These are phyloP conservation scores for Zapornia atra DNA, from an alignment of 2,113 vertebrate genomes.

Conservation along the genomic window DNA sequence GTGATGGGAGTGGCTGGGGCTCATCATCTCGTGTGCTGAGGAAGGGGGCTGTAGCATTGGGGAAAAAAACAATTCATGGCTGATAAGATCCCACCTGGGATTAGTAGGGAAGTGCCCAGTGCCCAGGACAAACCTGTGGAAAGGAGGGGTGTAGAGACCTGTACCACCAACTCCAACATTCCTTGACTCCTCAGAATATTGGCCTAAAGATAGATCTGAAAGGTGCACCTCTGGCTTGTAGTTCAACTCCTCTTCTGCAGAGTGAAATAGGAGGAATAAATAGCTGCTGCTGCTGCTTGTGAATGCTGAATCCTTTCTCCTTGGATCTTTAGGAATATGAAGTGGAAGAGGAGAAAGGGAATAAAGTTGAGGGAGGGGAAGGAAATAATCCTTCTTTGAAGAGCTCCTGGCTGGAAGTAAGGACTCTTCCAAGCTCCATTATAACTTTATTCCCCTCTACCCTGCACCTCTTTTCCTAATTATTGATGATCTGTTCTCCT, in stretches of 20 bases:
- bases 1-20: rapidly evolving
- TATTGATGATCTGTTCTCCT: neutral
- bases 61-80: neutral
- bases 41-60: neutral
- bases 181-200: neutral
- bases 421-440: neutral
- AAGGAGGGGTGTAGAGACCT: neutral
- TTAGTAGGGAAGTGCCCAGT: neutral
- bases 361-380: neutral
- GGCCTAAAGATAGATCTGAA: neutral
- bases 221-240: neutral
- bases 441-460: neutral
- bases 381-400: neutral
- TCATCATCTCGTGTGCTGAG: neutral
- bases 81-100: neutral
- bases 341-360: neutral
- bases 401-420: neutral
- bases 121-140: neutral
- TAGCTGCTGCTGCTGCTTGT: neutral
- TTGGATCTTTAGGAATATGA: neutral
- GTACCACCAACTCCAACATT: neutral
- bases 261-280: neutral
- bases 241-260: neutral
- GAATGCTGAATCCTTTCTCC: neutral
- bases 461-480: neutral